Base-by-base conservation (phyloP, 2,797 vertebrate species). In the Peromyscus aztecus region DNA sequence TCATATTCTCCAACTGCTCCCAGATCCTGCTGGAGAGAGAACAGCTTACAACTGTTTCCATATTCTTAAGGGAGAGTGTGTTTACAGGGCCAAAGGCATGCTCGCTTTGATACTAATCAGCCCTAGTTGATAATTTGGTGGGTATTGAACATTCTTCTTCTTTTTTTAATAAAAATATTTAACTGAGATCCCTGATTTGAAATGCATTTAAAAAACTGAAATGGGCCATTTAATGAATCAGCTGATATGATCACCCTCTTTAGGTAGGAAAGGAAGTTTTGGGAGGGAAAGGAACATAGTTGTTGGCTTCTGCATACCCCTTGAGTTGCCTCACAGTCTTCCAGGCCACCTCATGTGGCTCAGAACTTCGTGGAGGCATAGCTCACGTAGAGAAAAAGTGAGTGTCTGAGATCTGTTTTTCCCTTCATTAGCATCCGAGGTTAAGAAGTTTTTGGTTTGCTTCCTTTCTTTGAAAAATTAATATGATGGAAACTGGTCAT, bases 381-480 rank as follows among this genome's bases (percentile, higher is more conserved):
- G 49, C 67, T 57, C 91, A 78, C 65, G 21, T 73, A 8, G 86
- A 73, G 86, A 89, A 93, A 93, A 91, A 91, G 37, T 75, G 40
- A 89, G 61, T 90, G 40, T 52, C 83, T 90, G 16, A 49, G 8
- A 46, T 49, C 86, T 46, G 91, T 82, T 78, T 76, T 81, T 69
- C 29, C 83, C 57, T 87, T 92, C 9, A 52, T 96, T 92, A 82
- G 71, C 14, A 57, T 95, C 82, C 73, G 81, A 81, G 31, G 88
- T 94, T 84, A 91, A 76, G 69, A 61, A 92, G n/a, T 24, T 91
- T 95, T 92, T 87, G 16, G 61, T 89, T 80, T 21, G 3, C 29
- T 89, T 94, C 29, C 2, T 21, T 87, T 11, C n/a, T 57, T 91
- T 91, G 65, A 95, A 71, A 95, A 92, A 76, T 94, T 89, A 90